Percentiles rank a stretch among this genome's conserved stretches.
Evolutionary conservation across 1,140 invertebrate genomes (phyloP).

Genomic region (Hyles vespertilio): DNA sequence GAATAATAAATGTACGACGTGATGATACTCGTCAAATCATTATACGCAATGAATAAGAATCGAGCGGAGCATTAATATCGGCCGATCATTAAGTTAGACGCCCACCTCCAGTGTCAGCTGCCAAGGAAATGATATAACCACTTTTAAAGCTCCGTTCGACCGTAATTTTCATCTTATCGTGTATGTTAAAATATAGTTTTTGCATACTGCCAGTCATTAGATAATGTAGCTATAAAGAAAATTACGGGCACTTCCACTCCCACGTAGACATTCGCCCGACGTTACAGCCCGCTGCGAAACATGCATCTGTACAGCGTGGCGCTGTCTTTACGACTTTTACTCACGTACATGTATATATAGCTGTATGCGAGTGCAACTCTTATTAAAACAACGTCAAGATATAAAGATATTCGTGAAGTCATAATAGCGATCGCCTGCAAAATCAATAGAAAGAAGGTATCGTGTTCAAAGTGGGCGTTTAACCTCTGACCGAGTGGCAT

Average conservation of each 20-base stretch:
- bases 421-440: slow-evolving; percentile 49
- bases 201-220: slow-evolving; percentile 40
- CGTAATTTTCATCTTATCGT: slow-evolving; percentile 25
- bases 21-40: slow-evolving; percentile 15
- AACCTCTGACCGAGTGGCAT: slow-evolving; percentile 63
- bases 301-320: slow-evolving; percentile 29
- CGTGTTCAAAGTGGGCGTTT: slow-evolving; percentile 69
- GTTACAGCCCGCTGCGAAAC: slow-evolving; percentile 29
- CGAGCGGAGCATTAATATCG: slow-evolving; percentile 8
- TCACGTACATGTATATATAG: too few relatives aligned
- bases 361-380: too few relatives aligned
- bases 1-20: slow-evolving; percentile 14
- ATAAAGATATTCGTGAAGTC: slow-evolving; percentile 35
- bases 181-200: slow-evolving; percentile 35
- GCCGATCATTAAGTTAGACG: slow-evolving; percentile 19
- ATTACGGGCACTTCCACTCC: slow-evolving; percentile 36
- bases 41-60: slow-evolving; percentile 22
- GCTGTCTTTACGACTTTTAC: slow-evolving; percentile 26
- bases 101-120: slow-evolving; percentile 14
- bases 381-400: slow-evolving; percentile 5
- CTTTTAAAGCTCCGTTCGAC: slow-evolving; percentile 25
- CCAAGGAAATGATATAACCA: slow-evolving; percentile 25
- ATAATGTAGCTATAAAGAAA: slow-evolving; percentile 51
- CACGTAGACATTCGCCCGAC: slow-evolving; percentile 35
- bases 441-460: slow-evolving; percentile 67